These are phyloP conservation scores for Centropus unirufus DNA, from an alignment of 2,113 vertebrate genomes.

Conservation along the genomic window DNA sequence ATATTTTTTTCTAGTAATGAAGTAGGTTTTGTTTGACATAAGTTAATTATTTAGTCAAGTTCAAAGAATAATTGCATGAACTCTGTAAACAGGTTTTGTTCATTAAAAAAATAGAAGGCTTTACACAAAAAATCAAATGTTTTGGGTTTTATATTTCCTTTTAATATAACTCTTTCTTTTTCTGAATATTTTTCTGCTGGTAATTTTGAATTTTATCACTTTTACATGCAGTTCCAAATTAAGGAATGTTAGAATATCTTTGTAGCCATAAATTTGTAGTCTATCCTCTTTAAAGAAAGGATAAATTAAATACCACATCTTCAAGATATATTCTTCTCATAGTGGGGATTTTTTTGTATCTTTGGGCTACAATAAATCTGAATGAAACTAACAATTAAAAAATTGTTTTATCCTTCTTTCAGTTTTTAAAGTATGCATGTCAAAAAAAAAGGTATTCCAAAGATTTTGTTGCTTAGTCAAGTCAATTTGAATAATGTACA, in stretches of 20 bases:
- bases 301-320: background rate
- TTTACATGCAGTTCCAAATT: background rate
- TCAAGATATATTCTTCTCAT: background rate
- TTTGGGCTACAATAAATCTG: background rate
- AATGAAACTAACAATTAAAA: background rate
- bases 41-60: conserved; percentile 17
- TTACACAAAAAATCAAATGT: background rate
- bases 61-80: conserved; percentile 34
- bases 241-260: background rate
- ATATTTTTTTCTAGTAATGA: conserved; percentile 28
- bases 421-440: background rate
- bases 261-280: background rate
- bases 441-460: background rate
- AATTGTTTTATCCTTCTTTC: background rate
- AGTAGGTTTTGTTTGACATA: conserved; percentile 27
- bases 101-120: background rate
- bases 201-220: background rate
- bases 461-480: background rate
- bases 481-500: background rate
- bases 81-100: background rate
- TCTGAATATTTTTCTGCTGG: background rate
- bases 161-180: background rate
- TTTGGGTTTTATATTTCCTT: background rate
- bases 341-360: rapidly evolving
- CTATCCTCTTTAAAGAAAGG: background rate